A percentile compares a stretch with the other conserved stretches of the same genome.
phyloP scores from a whole-genome alignment of 2,888 invertebrate genomes.

The Micropterix aruncella region DNA sequence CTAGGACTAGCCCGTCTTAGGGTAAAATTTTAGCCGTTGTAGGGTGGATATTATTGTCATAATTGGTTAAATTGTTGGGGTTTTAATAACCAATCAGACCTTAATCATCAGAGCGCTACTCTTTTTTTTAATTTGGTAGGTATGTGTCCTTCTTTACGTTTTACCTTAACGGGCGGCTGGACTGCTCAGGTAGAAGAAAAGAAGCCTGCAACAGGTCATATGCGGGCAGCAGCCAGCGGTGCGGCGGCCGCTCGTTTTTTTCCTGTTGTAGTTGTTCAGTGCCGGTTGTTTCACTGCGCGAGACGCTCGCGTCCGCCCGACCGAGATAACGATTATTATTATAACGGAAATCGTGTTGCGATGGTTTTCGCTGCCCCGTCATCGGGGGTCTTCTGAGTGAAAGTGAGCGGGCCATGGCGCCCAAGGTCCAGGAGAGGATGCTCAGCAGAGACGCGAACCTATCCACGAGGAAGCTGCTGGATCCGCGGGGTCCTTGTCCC shows the following conservation, averaged over 20 bases:
- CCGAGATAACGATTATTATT: no score
- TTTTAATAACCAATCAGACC: background rate
- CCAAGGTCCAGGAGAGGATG: conserved; percentile 37
- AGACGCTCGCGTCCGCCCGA: no score
- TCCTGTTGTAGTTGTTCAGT: background rate
- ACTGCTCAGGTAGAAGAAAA: background rate
- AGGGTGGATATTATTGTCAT: no score
- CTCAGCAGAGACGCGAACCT: conserved; percentile 36
- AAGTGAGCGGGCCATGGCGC: conserved; percentile 26
- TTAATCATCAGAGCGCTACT: background rate
- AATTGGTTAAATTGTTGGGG: no score
- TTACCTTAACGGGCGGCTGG: background rate
- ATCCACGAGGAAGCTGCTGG: conserved; percentile 34
- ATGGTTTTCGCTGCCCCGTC: no score
- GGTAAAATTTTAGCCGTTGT: no score
- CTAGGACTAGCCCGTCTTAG: no score
- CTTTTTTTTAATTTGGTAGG: background rate
- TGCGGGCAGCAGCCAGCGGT: no score
- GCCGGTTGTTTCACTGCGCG: no score
- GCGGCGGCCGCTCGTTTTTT: background rate
- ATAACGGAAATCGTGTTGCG: no score
- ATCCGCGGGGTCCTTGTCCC: conserved; percentile 23
- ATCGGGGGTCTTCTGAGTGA: no score
- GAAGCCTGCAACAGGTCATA: background rate
- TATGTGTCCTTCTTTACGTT: background rate